Evolutionary conservation across 2,888 invertebrate species (phyloP), one percentile per base, ranked within the genome.

Genomic region (Philhelius pedissequus): DNA sequence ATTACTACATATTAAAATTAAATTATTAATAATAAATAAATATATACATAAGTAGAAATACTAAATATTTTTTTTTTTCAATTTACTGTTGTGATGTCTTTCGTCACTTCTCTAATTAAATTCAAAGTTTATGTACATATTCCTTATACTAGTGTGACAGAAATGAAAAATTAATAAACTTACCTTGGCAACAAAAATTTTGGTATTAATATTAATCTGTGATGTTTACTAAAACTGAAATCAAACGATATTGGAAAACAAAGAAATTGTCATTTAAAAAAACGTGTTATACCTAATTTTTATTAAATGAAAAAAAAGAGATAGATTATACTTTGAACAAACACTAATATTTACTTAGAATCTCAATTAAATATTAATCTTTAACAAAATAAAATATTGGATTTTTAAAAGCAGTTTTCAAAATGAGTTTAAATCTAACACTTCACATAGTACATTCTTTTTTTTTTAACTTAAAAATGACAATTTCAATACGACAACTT

Each of bases 151-250:
- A 73, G 15, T 60, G 73, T 73, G 40, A 77, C 54, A 35, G 40
- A 25, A 58, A 13, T 22, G 35, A 56, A 15, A n/a, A n/a, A 60
- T 62, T 50, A 54, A 62, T 43, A 68, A n/a, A 35, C 75, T 74
- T 87, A 76, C 73, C 77, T 83, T 82, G 76, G 84, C 74, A 84
- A 77, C 68, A 70, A 80, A n/a, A n/a, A 38, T 80, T 87, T 87
- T 86, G 79, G 86, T 87, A 87, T 87, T 87, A 87, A 58, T 38
- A 38, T 58, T 25, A 86, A 84, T 87, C 87, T 87, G 87, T 87
- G 87, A 87, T 87, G 86, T 87, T 86, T 40, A 40, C 68, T 82
- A 74, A 71, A 86, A 77, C 45, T 18, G 11, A 86, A 76, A 69
- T 58, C 69, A 64, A 62, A 64, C 64, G 50, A 43, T 13, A 40